Conservation (phyloP, 2,113 vertebrate species). For the Myiozetetes cayanensis region DNA sequence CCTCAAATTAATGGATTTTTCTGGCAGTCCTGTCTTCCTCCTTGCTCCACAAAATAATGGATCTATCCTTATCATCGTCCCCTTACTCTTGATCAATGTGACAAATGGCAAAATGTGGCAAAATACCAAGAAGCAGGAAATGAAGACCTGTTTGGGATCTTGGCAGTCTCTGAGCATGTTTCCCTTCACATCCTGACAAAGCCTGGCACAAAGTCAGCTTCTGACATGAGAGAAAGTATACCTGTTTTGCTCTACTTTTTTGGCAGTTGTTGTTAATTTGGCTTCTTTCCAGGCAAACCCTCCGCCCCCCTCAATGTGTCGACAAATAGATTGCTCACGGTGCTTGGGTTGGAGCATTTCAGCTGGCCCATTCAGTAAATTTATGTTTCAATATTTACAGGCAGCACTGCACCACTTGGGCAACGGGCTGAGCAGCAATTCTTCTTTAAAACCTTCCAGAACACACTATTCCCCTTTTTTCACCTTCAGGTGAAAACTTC, state of each 20-base stretch:
- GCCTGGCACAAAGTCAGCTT: background rate
- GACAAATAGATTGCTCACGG: background rate
- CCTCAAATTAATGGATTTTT: background rate
- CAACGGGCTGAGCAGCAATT: background rate
- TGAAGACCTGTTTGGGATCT: background rate
- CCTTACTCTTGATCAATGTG: background rate
- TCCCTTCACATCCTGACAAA: background rate
- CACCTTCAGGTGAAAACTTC: background rate
- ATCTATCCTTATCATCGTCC: background rate
- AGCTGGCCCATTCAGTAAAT: background rate
- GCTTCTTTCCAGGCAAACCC: background rate
- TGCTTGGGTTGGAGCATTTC: background rate
- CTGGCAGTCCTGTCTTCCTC: background rate
- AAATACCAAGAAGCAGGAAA: background rate
- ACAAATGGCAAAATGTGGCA: no score
- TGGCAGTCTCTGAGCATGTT: rapidly evolving
- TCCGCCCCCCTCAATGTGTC: background rate
- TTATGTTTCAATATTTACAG: background rate
- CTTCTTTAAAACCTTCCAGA: background rate
- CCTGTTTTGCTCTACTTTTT: background rate
- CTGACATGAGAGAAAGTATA: background rate
- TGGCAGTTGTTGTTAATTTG: background rate
- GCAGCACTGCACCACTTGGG: background rate
- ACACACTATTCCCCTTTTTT: background rate
- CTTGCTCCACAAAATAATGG: background rate